Base-by-base conservation (phyloP, 1,140 invertebrate genomes). In the Heliconius hermathena region DNA sequence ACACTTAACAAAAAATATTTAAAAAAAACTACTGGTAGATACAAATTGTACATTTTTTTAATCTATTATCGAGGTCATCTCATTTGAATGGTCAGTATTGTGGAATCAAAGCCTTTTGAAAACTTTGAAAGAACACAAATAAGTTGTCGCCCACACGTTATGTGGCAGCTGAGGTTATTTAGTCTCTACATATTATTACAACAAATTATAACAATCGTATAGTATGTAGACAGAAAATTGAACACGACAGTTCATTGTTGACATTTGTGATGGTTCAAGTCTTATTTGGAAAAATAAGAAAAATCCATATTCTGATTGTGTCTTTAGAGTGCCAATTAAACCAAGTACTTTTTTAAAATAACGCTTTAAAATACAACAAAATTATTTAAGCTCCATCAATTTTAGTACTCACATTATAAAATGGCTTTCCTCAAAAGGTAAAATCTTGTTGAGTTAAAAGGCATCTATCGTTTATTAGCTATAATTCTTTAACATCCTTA, bases 401-500 rank as follows among this genome's bases (percentile, higher is more conserved):
- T 18, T 72, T 41, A 49, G 38, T 13, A 6, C 36, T 49, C 8
- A 8, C 72, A 26, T 26, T 49, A 73, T 46, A 29, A 73, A 73
- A 49, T 46, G 38, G n/a, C 5, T 73, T 73, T 22, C 46, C 26
- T 52, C 11, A 72, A 16, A 72, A 72, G 38, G 72, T 73, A 73
- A 73, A 75, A 26, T 49, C 75, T 76, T 76, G 38, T 49, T 76
- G 36, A 66, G 57, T 33, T 46, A 26, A 71, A 76, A 66, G 60
- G 33, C 74, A 76, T 76, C 75, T 76, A 71, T 76, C 60, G 75
- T 76, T 71, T 76, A 76, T 76, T 76, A 76, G 60, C 66, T 16
- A 76, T 76, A 76, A 76, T 76, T 76, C 52, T 49, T 76, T 76
- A 76, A 76, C 60, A 71, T 71, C 18, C 46, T 76, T 76, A 76